phyloP scores from a whole-genome alignment of 2,888 invertebrate species.

The Psylliodes chrysocephalus region DNA sequence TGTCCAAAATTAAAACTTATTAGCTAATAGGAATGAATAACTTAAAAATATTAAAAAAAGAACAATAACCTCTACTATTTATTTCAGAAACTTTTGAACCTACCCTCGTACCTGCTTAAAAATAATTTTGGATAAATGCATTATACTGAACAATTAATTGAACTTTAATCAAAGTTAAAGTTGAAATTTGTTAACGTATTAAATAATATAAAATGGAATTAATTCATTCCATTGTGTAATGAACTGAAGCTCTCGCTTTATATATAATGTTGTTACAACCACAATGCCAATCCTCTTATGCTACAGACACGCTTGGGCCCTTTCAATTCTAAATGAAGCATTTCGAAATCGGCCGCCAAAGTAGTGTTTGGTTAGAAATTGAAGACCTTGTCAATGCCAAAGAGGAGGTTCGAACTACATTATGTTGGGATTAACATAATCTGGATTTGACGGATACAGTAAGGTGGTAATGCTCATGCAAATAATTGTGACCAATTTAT shows the following conservation, averaged over 20 bases:
- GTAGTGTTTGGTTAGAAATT: constrained; percentile 12
- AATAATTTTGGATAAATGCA: too few species aligned
- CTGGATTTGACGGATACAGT: constrained; percentile 6
- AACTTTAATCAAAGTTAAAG: too few species aligned
- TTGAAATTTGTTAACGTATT: too few species aligned
- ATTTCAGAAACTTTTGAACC: too few species aligned
- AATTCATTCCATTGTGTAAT: too few species aligned
- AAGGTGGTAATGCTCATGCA: background rate
- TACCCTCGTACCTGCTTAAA: too few species aligned
- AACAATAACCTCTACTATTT: too few species aligned
- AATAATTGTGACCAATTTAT: background rate
- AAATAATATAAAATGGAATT: too few species aligned
- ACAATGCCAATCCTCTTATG: background rate
- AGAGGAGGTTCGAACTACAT: constrained; percentile 6
- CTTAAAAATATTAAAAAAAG: too few species aligned
- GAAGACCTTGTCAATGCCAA: constrained; percentile 11
- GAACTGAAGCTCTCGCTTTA: background rate
- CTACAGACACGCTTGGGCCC: background rate
- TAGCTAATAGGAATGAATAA: too few species aligned
- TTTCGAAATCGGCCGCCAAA: constrained; percentile 1
- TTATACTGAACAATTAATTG: too few species aligned
- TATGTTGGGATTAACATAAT: constrained; percentile 5
- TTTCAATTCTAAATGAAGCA: constrained; percentile 3
- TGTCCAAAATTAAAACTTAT: too few species aligned
- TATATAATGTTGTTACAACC: background rate